Percentiles rank a stretch among this genome's conserved stretches.
Conservation (phyloP, 1,140 invertebrate species). For the Neoseiulus cucumeris region DNA sequence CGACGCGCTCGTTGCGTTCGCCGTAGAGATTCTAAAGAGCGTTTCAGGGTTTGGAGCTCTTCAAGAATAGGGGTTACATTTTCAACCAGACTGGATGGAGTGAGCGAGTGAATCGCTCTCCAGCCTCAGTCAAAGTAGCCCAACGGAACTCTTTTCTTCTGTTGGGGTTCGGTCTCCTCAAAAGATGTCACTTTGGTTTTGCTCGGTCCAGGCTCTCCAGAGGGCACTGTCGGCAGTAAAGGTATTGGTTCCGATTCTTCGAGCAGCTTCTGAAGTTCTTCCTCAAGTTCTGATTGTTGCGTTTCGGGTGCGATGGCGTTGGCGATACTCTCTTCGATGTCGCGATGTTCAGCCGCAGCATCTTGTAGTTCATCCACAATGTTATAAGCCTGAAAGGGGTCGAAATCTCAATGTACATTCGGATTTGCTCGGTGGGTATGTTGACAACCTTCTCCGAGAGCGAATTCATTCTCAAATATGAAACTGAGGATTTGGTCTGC, state of each 20-base stretch:
- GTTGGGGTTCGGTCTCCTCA: not conserved
- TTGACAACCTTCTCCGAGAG: not conserved
- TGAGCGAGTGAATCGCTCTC: too few relatives aligned
- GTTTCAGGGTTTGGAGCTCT: too few relatives aligned
- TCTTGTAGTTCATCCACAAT: constrained; percentile 1
- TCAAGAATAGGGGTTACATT: too few relatives aligned
- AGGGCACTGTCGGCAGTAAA: not conserved
- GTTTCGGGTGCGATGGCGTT: not conserved
- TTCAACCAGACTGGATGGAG: too few relatives aligned
- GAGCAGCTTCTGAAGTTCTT: not conserved
- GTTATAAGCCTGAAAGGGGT: not conserved
- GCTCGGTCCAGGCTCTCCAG: not conserved
- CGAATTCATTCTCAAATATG: not conserved
- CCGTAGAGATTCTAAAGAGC: too few relatives aligned
- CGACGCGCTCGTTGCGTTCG: too few relatives aligned
- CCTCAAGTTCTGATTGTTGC: not conserved
- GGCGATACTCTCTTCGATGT: not conserved
- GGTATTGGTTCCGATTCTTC: not conserved
- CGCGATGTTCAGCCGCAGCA: not conserved
- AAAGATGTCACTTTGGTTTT: not conserved
- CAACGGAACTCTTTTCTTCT: not conserved
- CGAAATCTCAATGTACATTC: not conserved
- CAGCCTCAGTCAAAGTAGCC: not conserved
- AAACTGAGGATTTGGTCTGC: not conserved
- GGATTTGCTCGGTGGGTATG: too few relatives aligned